Base-by-base conservation (phyloP, 2,113 vertebrate species). In the Notechis scutatus region DNA sequence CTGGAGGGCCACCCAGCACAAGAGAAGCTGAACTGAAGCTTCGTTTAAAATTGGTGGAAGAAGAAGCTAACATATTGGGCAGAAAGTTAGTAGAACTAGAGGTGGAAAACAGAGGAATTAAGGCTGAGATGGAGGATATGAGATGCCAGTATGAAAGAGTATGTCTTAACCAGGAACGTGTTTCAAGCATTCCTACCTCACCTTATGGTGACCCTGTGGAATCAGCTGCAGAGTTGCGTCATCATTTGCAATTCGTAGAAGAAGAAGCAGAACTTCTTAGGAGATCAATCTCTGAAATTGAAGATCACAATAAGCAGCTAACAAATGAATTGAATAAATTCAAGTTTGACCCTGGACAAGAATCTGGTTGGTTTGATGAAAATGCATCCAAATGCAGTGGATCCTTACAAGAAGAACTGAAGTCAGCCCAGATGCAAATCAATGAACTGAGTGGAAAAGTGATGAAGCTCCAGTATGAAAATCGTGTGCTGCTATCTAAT, bases 21-120 rank as follows among this genome's bases (percentile, higher is more conserved):
- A 97, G 99, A 34, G 99, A 99, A 96, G 99, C 99, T 0, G 99
- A 99, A 96, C 97, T 99, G 34, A 98, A 99, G n/a, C 96, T 99
- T 89, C 97, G 99, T 6, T 98, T 99, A 90, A 99, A 99, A 96
- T 96, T 99, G 95, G 99, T 99, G 74, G 99, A 99, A 93, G 99
- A 99, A 92, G 99, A 99, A 96, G 99, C 99, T 26, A 99, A 99
- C 97, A 99, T 99, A 94, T 95, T 99, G 92, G 99, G 99, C 50
- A 97, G 99, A 3, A 99, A 99, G 97, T 99, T 99, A 0, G 99
- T 99, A 94, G 99, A 99, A 96, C 97, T 99, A 94, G 99, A 99
- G 92, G 99, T 99, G 94, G 99, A 99, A 97, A 99, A 99, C 95
- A 98, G 99, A 45, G 99, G 99, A 88, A 98, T 99, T 96, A 98